A percentile compares a stretch with the other conserved stretches of the same genome.
Conservation (phyloP, 2,888 invertebrate genomes). For the Willowsia nigromaculata region DNA sequence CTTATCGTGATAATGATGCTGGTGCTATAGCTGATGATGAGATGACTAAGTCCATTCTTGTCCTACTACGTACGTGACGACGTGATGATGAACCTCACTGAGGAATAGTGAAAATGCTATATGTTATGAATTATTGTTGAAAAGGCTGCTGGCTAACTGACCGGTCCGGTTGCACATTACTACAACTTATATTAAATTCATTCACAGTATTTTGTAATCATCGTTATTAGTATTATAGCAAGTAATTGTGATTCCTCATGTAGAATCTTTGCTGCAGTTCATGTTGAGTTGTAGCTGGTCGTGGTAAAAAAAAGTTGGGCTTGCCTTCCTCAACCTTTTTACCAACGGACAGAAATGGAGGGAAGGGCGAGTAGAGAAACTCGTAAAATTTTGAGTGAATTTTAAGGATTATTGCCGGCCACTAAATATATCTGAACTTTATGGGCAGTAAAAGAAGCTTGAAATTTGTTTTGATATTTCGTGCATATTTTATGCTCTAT, state of each 20-base stretch:
- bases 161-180: slow-evolving; percentile 59
- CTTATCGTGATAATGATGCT: slow-evolving; percentile 59
- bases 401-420: neutral
- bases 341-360: neutral
- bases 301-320: neutral
- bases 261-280: neutral
- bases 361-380: slow-evolving; percentile 16
- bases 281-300: neutral
- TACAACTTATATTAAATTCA: neutral
- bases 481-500: neutral
- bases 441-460: neutral
- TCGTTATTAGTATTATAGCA: neutral
- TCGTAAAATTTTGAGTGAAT: slow-evolving; percentile 10
- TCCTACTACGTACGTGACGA: slow-evolving; percentile 51
- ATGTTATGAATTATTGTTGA: slow-evolving; percentile 47
- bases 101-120: slow-evolving; percentile 50
- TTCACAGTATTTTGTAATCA: neutral
- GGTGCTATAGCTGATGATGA: slow-evolving; percentile 8
- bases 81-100: slow-evolving; percentile 33
- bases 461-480: neutral
- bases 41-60: slow-evolving; percentile 47
- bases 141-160: slow-evolving; percentile 32
- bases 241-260: slow-evolving; percentile 15
- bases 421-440: neutral
- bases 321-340: slow-evolving; percentile 28